phyloP scores from a whole-genome alignment of 1,140 invertebrate species.

The Chironomus tepperi region DNA sequence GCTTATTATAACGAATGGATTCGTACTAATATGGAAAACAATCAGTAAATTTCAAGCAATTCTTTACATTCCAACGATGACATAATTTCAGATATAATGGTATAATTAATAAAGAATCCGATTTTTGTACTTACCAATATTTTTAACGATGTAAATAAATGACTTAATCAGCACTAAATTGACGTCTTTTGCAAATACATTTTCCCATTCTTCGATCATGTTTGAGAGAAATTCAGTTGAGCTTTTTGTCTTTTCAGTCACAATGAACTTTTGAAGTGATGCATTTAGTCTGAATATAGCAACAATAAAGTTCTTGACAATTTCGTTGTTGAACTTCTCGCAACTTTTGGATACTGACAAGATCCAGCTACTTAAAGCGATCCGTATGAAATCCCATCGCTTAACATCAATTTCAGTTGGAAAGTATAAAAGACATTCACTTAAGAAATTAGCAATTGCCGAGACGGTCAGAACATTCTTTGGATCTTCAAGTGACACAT shows the following conservation, averaged over 20 bases:
- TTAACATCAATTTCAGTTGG: constrained; percentile 40
- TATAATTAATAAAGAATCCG: too few relatives aligned
- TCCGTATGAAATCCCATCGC: constrained; percentile 58
- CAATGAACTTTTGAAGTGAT: constrained; percentile 41
- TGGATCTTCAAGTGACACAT: constrained; percentile 26
- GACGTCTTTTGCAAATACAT: constrained; percentile 45
- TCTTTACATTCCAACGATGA: too few relatives aligned
- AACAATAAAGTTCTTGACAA: constrained; percentile 41
- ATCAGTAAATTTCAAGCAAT: constrained; percentile 30
- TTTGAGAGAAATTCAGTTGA: constrained; percentile 40
- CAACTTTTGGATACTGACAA: constrained; percentile 42
- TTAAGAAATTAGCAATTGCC: constrained; percentile 40
- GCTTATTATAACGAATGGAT: constrained; percentile 41
- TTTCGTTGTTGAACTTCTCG: constrained; percentile 38
- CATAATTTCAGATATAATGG: too few relatives aligned
- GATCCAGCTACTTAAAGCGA: constrained; percentile 55
- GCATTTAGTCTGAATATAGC: constrained; percentile 45
- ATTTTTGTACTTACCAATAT: constrained; percentile 31
- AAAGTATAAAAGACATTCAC: constrained; percentile 37
- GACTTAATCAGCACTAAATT: constrained; percentile 43
- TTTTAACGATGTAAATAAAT: constrained; percentile 39
- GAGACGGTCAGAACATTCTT: constrained; percentile 36
- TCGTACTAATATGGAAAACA: not conserved
- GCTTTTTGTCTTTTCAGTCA: constrained; percentile 40
- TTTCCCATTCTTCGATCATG: constrained; percentile 50